These are phyloP conservation scores for Meriones unguiculatus DNA, from an alignment of 2,113 vertebrate genomes.

Conservation along the genomic window DNA sequence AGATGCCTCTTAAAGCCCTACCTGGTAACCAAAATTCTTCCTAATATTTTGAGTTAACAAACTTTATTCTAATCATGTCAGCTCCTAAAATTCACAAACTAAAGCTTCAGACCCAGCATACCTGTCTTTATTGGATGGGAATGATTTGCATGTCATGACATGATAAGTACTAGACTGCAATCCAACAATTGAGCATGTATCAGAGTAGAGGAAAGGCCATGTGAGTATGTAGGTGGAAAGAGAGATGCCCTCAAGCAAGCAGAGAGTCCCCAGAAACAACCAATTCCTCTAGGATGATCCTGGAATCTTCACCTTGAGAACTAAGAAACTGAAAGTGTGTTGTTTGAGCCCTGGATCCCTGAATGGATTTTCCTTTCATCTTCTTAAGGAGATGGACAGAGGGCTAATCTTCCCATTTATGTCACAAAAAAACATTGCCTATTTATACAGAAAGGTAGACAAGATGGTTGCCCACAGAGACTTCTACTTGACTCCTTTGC, in stretches of 20 bases:
- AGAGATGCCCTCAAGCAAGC: too few species aligned
- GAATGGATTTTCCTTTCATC: neutral
- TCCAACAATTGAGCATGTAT: neutral
- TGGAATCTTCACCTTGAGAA: neutral
- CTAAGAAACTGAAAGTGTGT: neutral
- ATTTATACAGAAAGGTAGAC: neutral
- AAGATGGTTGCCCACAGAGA: neutral
- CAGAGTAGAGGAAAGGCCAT: neutral
- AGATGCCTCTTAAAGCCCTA: neutral
- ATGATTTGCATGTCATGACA: neutral
- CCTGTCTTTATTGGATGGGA: neutral
- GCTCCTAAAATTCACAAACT: neutral
- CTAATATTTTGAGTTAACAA: neutral
- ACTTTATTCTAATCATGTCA: neutral
- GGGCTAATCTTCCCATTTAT: neutral
- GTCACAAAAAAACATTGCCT: neutral
- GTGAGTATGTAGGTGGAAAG: neutral
- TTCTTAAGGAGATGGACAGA: neutral
- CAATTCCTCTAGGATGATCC: neutral
- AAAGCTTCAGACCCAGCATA: accelerated
- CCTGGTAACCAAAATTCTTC: neutral
- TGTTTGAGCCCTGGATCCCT: neutral
- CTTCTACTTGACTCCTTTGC: neutral
- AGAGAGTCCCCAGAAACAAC: neutral
- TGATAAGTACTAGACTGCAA: too few species aligned